phyloP scores from a whole-genome alignment of 2,888 invertebrate species.

The Oegoconia quadripuncta region DNA sequence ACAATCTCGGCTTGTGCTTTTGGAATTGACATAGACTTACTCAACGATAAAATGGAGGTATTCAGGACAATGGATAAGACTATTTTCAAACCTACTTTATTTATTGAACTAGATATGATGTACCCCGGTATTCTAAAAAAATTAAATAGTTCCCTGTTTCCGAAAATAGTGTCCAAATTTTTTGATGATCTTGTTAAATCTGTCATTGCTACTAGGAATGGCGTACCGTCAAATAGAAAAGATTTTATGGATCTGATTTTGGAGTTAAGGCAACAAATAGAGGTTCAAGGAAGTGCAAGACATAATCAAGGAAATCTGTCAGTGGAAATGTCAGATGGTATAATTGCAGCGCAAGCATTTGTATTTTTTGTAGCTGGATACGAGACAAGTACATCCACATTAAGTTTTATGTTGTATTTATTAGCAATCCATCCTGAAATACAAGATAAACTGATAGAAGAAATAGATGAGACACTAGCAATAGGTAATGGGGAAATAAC shows the following conservation, averaged over 20 bases:
- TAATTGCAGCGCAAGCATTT: constrained; percentile 39
- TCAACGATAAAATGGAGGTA: constrained; percentile 6
- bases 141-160: constrained; percentile 33
- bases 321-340: constrained; percentile 32
- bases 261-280: constrained; percentile 34
- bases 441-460: constrained; percentile 38
- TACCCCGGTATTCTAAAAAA: constrained; percentile 40
- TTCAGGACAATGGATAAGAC: constrained; percentile 20
- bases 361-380: constrained; percentile 55
- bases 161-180: constrained; percentile 25
- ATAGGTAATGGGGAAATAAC: constrained; percentile 38
- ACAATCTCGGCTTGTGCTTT: constrained; percentile 42
- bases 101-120: constrained; percentile 38
- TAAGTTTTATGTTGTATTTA: constrained; percentile 45
- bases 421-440: constrained; percentile 46
- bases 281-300: constrained; percentile 24
- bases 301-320: constrained; percentile 15
- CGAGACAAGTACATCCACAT: constrained; percentile 52
- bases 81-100: constrained; percentile 19
- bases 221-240: constrained; percentile 32
- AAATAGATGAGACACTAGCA: constrained; percentile 41
- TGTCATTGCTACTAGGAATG: constrained; percentile 36
- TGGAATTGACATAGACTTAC: constrained; percentile 36
- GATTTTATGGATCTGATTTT: constrained; percentile 51
- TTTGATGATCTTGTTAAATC: constrained; percentile 32